Evolutionary conservation across 2,888 invertebrate species (phyloP).

Genomic region (Chymomyza procnemis): DNA sequence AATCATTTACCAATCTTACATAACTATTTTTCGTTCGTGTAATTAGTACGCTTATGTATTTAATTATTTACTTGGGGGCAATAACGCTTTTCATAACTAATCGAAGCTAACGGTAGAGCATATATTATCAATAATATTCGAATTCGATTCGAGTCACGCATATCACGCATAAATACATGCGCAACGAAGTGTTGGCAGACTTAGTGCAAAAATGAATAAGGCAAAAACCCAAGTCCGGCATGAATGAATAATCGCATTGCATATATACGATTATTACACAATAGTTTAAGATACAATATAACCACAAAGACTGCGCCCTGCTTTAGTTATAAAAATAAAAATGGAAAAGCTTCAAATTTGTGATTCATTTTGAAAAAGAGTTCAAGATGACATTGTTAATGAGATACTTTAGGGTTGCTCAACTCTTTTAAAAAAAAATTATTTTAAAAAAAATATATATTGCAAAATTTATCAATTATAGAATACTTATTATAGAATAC

Average conservation of each 20-base stretch:
- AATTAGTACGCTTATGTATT: not conserved
- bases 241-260: constrained; percentile 44
- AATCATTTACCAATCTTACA: not conserved
- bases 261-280: constrained; percentile 32
- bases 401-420: not conserved
- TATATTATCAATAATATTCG: constrained; percentile 4
- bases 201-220: constrained; percentile 1
- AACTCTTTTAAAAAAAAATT: no score
- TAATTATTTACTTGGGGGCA: not conserved
- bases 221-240: constrained; percentile 15
- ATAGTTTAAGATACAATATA: constrained; percentile 6
- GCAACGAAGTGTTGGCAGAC: constrained; percentile 10
- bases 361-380: constrained; percentile 29
- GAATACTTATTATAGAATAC: no score
- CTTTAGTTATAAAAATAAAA: constrained; percentile 3
- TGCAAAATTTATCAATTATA: no score
- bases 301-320: constrained; percentile 6
- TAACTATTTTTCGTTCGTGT: not conserved
- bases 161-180: constrained; percentile 46
- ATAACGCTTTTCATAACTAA: not conserved
- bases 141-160: constrained; percentile 51
- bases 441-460: no score
- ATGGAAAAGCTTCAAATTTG: constrained; percentile 1
- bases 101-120: not conserved
- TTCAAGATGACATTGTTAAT: not conserved